These are phyloP conservation scores for Hydrozoanthus gracilis DNA, from an alignment of 92 coral and sea anemone genomes.

Conservation along the genomic window DNA sequence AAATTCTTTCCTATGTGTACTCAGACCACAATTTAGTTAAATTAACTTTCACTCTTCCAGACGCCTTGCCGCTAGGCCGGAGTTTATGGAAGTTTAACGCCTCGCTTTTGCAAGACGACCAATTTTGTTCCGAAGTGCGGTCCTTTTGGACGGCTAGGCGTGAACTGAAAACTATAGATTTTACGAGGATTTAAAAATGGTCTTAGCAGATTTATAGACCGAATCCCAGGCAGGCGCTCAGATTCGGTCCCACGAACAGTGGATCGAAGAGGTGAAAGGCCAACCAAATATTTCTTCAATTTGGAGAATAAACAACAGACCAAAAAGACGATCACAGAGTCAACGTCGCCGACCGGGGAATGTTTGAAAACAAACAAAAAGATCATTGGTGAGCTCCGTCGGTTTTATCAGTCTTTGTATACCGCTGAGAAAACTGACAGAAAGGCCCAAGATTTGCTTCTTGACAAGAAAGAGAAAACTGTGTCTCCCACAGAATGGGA, in stretches of 20 bases:
- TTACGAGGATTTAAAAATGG: constrained; percentile 3
- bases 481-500: not conserved
- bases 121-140: no score
- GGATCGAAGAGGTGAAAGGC: constrained; percentile 7
- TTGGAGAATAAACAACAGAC: not conserved
- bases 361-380: no score
- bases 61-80: not conserved
- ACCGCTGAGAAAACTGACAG: not conserved
- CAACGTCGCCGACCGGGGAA: not conserved
- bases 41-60: not conserved
- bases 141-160: not conserved
- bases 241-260: not conserved
- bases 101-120: no score
- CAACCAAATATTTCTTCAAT: not conserved
- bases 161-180: not conserved
- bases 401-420: no score
- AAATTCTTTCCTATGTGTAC: not conserved
- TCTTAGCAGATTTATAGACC: no score
- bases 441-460: not conserved
- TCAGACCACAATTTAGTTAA: no score
- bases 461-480: not conserved
- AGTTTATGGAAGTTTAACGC: no score
- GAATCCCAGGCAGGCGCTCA: not conserved
- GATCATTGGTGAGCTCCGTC: no score
- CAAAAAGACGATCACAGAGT: not conserved